Evolutionary conservation across 2,797 vertebrate species (phyloP), one percentile per base, ranked within the genome.

Genomic region (Heteromormyrus szaboi): DNA sequence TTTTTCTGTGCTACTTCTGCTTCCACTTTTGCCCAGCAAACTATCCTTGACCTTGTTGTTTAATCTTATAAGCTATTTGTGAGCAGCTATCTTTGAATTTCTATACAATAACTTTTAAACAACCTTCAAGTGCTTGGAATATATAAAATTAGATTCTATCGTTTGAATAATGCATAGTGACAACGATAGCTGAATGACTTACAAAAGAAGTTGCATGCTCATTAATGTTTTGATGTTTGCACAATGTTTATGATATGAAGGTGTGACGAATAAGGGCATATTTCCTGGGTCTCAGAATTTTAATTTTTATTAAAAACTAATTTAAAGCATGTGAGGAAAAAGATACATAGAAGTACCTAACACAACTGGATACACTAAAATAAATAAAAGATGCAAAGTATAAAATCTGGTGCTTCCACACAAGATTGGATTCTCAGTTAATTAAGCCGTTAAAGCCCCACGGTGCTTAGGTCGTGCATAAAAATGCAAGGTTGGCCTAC

Each of bases 101-200:
- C 51, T 88, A 33, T 56, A 84, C 53, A 62, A 79, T 84, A 72
- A 84, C 88, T 85, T 88, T 59, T 62, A 88, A 88, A 83, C 37
- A 44, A 88, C 53, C 53, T 59, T 88, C 79, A 46, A 41, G 79
- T 41, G 11, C 62, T 88, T 76, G 37, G 46, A 76, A 88, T 76
- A 51, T 50, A 88, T 88, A 88, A 76, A 72, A 88, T 88, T 88
- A 72, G 87, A 88, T 88, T 33, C n/a, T 68, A 88, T 86, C 53
- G 33, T 12, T 37, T 86, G 85, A 86, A 86, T 86, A 59, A 86
- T 86, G 85, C 85, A 86, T 86, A 9, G 85, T 14, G 4, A 44
- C 9, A 2, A 54, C 33, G 17, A 44, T n/a, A 86, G 85, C 85
- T 41, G 51, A 59, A n/a, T 22, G 19, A 33, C 85, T 59, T 41